Evolutionary conservation across 2,888 invertebrate genomes (phyloP), one percentile per base, ranked within the genome.

Genomic region (Listrodromus nycthemerus): DNA sequence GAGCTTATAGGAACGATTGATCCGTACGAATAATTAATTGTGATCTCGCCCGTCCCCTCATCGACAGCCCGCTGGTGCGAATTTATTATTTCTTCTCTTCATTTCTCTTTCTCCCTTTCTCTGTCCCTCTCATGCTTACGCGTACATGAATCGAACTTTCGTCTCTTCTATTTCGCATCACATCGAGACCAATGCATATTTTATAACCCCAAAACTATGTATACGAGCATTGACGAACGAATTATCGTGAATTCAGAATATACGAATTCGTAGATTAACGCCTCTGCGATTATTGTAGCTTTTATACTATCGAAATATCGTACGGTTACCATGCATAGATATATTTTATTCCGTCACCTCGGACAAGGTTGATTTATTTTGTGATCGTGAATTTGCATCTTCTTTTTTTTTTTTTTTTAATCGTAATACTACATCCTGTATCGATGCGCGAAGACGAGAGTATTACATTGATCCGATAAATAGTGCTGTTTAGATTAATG

Each of bases 21-120:
- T 48, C 48, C 58, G 67, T 69, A 74, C 58, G 48, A 55, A 83
- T 80, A 80, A 77, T 76, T 61, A 77, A 83, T 77, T 83, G 80
- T 83, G 83, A 83, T 83, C 83, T 83, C 83, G 80, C 76, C 70
- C 75, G 78, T 70, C 70, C 78, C 74, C 27, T 79, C 66, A 45
- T 27, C 48, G 27, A 61, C 75, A 55, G 55, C 63, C 76, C 69
- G 76, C 63, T 83, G 83, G 83, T 80, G 83, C 77, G 73, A 77
- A 80, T 77, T 83, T 80, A 75, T 80, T 6, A 55, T 48, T 69
- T 63, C 48, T 37, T 69, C 16, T 19, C 6, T 33, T 65, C 48
- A 16, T 70, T 65, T 79, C 30, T 52, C 27, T 16, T 24, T 71
- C 65, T 61, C n/a, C n/a, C 30, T 63, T 30, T 50, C 10, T 30